Base-by-base conservation (phyloP, 2,888 invertebrate genomes). In the Apamea monoglypha region DNA sequence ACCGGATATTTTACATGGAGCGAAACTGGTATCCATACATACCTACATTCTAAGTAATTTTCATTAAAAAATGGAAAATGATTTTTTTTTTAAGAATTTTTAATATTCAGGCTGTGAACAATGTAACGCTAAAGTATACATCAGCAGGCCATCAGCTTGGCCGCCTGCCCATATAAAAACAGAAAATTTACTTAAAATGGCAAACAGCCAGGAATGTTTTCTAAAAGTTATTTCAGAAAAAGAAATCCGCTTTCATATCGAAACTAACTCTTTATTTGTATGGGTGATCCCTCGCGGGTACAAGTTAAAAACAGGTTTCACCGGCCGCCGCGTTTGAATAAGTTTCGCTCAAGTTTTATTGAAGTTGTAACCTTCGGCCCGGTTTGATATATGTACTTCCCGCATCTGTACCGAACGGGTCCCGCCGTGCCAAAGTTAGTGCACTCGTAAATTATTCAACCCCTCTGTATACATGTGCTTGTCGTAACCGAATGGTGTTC, bases 401-500 rank as follows among this genome's bases (percentile, higher is more conserved):
- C 92, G 92, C 94, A 93, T 93, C 91, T 92, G 92, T 92, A 92
- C 91, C 90, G 91, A 92, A 90, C 92, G 91, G 91, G 91, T 87
- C 93, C 92, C 93, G 93, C 90, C 93, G 94, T 88, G 93, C 92
- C 91, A 89, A 95, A 96, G 94, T 96, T 96, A 93, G 92, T 94
- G 94, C 94, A 95, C 92, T 95, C 96, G 95, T 96, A 96, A 96
- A 96, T 96, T 96, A 96, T 96, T 96, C 96, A 96, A 93, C 94
- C 94, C 94, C 91, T 94, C 92, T 92, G 92, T 92, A 93, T 93
- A 93, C 92, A 94, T 92, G 91, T 93, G 92, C 92, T 92, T 93
- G 93, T 95, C 93, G 93, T 91, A 90, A 90, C 91, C 92, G 92
- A 93, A 92, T 94, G 93, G 88, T 91, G 93, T 92, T 92, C 87